A percentile compares a stretch with the other conserved stretches of the same genome.
phyloP scores from a whole-genome alignment of 2,797 vertebrate species.

The Poeciliopsis paucimaculata region DNA sequence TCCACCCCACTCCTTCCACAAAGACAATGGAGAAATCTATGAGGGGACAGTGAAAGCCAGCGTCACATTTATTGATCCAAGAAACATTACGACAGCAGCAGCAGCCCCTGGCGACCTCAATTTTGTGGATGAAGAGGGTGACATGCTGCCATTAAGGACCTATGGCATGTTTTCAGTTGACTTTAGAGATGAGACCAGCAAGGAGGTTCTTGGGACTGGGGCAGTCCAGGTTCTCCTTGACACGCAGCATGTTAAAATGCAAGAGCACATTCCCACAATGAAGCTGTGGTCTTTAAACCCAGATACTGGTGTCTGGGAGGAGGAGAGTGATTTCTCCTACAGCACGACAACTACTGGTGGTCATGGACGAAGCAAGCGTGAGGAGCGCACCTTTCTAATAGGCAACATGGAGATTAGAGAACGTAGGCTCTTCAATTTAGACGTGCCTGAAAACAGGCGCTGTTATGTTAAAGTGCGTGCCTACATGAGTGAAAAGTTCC shows the following conservation, averaged over 20 bases:
- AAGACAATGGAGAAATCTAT: slow-evolving; percentile 85
- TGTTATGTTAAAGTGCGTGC: slow-evolving; percentile 97
- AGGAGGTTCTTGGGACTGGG: slow-evolving; percentile 83
- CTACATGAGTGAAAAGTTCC: slow-evolving; percentile 94
- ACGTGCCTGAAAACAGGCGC: slow-evolving; percentile 94
- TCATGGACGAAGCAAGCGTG: slow-evolving; percentile 83
- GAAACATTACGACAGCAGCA: slow-evolving; percentile 86
- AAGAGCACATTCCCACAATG: slow-evolving; percentile 89
- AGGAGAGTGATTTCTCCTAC: slow-evolving; percentile 84
- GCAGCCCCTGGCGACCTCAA: slow-evolving; percentile 92
- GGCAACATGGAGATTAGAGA: slow-evolving; percentile 96
- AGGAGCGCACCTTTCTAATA: slow-evolving; percentile 95
- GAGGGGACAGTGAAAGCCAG: slow-evolving; percentile 90
- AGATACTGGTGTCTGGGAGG: slow-evolving; percentile 92
- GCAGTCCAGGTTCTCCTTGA: slow-evolving; percentile 88
- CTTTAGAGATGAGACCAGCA: slow-evolving; percentile 85
- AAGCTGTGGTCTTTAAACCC: slow-evolving; percentile 95
- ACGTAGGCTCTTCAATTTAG: slow-evolving; percentile 94
- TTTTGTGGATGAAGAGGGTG: slow-evolving; percentile 87
- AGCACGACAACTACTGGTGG: slow-evolving; percentile 51
- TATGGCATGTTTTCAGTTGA: slow-evolving; percentile 98
- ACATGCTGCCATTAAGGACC: slow-evolving; percentile 90
- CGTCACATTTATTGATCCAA: slow-evolving; percentile 94
- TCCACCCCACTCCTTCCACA: slow-evolving; percentile 87
- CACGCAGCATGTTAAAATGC: slow-evolving; percentile 88